These are phyloP conservation scores for Salvator merianae DNA, from an alignment of 2,113 vertebrate species.

Conservation along the genomic window DNA sequence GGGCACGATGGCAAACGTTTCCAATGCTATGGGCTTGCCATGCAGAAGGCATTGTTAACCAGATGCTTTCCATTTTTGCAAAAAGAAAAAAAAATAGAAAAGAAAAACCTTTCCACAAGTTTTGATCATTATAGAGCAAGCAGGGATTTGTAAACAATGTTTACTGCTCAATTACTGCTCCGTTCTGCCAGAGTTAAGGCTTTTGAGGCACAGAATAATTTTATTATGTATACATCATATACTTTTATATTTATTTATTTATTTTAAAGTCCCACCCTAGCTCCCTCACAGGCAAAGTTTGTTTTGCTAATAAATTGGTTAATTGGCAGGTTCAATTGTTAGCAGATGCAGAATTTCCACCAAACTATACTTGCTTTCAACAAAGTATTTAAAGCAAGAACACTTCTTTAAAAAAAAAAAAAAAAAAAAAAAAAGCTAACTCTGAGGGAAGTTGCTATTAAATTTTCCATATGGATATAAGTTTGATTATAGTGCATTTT, in stretches of 20 bases:
- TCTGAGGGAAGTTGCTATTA: not conserved
- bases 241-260: conserved; percentile 1
- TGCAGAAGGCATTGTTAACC: not conserved
- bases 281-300: conserved; percentile 21
- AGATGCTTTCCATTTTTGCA: conserved; percentile 18
- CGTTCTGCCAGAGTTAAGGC: not conserved
- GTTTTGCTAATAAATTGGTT: not conserved
- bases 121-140: not conserved
- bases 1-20: not conserved
- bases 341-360: conserved; percentile 34
- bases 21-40: not conserved
- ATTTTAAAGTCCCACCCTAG: not conserved
- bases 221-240: conserved; percentile 13
- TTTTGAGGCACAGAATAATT: conserved; percentile 22
- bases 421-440: too few relatives aligned
- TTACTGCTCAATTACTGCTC: conserved; percentile 23
- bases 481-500: not conserved
- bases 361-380: conserved; percentile 3
- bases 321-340: not conserved
- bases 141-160: conserved; percentile 10
- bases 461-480: not conserved
- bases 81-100: too few relatives aligned
- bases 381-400: not conserved
- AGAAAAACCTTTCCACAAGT: conserved; percentile 4
- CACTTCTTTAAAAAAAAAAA: not conserved